Percentiles rank a stretch among this genome's conserved stretches.
phyloP scores from a whole-genome alignment of 2,888 invertebrate genomes.

The Amiota mariae region DNA sequence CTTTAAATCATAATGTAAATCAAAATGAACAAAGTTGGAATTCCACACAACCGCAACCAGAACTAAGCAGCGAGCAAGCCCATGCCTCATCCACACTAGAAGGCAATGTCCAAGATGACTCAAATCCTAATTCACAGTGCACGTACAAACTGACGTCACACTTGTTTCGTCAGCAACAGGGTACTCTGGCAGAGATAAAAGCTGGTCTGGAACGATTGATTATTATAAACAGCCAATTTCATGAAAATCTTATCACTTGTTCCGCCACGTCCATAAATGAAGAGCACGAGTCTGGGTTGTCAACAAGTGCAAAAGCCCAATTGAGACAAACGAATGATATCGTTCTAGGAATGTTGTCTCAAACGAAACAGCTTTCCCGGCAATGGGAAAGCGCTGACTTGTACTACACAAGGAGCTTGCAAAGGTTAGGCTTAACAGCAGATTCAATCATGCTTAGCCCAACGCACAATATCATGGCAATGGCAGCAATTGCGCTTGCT shows the following conservation, averaged over 20 bases:
- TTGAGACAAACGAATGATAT: constrained; percentile 43
- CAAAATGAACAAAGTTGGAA: not conserved
- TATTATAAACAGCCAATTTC: constrained; percentile 65
- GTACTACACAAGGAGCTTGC: constrained; percentile 58
- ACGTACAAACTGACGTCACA: constrained; percentile 43
- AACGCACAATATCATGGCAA: constrained; percentile 53
- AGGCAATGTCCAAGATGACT: constrained; percentile 23
- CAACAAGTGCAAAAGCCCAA: constrained; percentile 49
- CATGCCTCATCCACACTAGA: not conserved
- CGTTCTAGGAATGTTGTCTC: constrained; percentile 48
- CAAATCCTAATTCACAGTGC: constrained; percentile 24
- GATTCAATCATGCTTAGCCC: constrained; percentile 34
- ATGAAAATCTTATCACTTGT: constrained; percentile 43
- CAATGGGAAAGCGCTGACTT: constrained; percentile 62
- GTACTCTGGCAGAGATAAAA: constrained; percentile 68
- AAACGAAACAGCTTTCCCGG: constrained; percentile 51
- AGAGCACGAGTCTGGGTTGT: constrained; percentile 39
- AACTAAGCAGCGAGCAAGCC: constrained; percentile 29
- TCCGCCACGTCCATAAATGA: constrained; percentile 5
- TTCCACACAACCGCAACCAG: constrained; percentile 18
- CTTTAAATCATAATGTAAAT: constrained; percentile 32
- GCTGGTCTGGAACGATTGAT: constrained; percentile 69
- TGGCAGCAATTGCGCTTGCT: constrained; percentile 62
- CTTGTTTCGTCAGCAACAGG: constrained; percentile 66
- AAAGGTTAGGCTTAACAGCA: constrained; percentile 50